These are phyloP conservation scores for Acrocera orbiculus DNA, from an alignment of 2,888 invertebrate species.

Conservation along the genomic window DNA sequence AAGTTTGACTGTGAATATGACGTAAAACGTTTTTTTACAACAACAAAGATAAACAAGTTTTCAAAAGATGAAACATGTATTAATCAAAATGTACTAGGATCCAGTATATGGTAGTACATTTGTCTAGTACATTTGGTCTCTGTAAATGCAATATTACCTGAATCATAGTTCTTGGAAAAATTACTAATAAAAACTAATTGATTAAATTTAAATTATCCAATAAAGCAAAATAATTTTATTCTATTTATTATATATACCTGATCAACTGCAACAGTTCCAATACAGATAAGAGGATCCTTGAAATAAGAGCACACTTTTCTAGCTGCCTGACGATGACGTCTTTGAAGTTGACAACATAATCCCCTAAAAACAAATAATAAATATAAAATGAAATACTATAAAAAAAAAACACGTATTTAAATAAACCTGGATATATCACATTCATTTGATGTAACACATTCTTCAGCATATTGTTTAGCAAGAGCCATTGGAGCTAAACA, in stretches of 20 bases:
- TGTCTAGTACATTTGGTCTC: too few relatives aligned
- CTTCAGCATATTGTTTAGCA: slow-evolving; percentile 70
- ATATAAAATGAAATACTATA: slow-evolving; percentile 1
- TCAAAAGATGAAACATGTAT: too few relatives aligned
- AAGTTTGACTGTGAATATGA: too few relatives aligned
- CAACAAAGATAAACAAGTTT: too few relatives aligned
- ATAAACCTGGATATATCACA: slow-evolving; percentile 51
- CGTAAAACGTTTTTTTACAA: too few relatives aligned
- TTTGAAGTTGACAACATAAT: slow-evolving; percentile 72
- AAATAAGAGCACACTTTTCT: slow-evolving; percentile 85
- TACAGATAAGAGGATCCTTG: slow-evolving; percentile 74
- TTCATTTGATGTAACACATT: slow-evolving; percentile 64
- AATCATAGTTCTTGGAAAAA: too few relatives aligned
- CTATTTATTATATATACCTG: slow-evolving; percentile 9
- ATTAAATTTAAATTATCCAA: too few relatives aligned
- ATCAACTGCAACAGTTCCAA: slow-evolving; percentile 67
- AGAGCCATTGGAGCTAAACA: slow-evolving; percentile 62
- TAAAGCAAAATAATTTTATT: too few relatives aligned
- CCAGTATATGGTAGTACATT: too few relatives aligned
- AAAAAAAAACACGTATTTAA: not conserved
- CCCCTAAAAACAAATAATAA: slow-evolving; percentile 35
- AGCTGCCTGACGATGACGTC: slow-evolving; percentile 68
- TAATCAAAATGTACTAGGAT: too few relatives aligned
- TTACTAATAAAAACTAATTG: too few relatives aligned
- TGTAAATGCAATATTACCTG: too few relatives aligned